These are phyloP conservation scores for Geococcyx californianus DNA, from an alignment of 2,113 vertebrate species.

Conservation along the genomic window DNA sequence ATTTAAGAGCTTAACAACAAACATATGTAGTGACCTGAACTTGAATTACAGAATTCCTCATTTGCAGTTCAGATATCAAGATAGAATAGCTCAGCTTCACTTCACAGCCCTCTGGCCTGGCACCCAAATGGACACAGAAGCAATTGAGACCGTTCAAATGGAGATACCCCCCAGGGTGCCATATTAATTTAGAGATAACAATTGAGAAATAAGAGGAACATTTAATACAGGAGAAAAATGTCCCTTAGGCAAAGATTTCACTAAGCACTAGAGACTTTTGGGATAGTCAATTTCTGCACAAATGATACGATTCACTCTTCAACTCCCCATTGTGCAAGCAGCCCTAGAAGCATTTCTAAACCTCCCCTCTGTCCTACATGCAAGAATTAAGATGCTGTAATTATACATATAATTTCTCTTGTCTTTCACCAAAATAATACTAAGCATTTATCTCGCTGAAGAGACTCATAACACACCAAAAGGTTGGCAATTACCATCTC, in stretches of 20 bases:
- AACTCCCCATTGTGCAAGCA: neutral
- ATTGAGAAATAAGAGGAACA: constrained; percentile 3
- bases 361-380: neutral
- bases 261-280: neutral
- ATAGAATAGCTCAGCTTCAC: constrained; percentile 13
- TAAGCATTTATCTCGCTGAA: neutral
- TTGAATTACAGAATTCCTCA: constrained; percentile 56
- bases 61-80: constrained; percentile 49
- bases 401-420: neutral
- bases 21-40: neutral
- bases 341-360: neutral
- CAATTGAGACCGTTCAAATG: neutral
- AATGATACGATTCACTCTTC: neutral
- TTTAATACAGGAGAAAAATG: neutral
- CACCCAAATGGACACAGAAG: constrained; percentile 3
- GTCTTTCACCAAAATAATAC: neutral
- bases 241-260: constrained; percentile 31
- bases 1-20: constrained; percentile 53
- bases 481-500: neutral
- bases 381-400: neutral
- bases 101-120: constrained; percentile 19
- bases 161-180: neutral
- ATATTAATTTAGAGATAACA: neutral
- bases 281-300: neutral
- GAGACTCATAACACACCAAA: neutral